Evolutionary conservation across 2,113 vertebrate species (phyloP), one percentile per base, ranked within the genome.

Genomic region (Sinosuthora webbiana): DNA sequence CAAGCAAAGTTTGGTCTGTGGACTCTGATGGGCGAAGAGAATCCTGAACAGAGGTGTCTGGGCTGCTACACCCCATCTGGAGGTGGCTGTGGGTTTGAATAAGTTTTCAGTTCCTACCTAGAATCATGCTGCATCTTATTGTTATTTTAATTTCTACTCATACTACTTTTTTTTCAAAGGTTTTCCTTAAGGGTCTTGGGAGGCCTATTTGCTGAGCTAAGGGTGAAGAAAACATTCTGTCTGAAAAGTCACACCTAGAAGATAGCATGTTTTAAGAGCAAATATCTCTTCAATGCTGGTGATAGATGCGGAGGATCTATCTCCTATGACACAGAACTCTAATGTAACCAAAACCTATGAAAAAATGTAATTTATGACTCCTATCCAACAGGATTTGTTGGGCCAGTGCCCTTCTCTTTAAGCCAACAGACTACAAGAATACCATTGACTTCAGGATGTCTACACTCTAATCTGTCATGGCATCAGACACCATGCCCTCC

Each of bases 91-190:
- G 35, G 13, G 16, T 69, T 41, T 90, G 24, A 68, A 37, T 5
- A 77, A 4, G 2, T 23, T 12, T 10, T 14, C 23, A 28, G 11
- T 49, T 35, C 25, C 69, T 59, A 52, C 20, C 6, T 9, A 69
- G 16, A 13, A 20, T 6, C 16, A 31, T 0, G 1, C 13, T 44
- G 21, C 35, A 71, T 3, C 5, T 47, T 33, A 74, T 2, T 35
- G 27, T 19, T 56, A 22, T 63, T 75, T 52, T 45, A 41, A 20
- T 44, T 77, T 56, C 41, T 63, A 15, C 19, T 78, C 49, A 49
- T 5, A 3, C 4, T 42, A 4, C 11, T 42, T 81, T 83, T 67
- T 69, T 76, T 19, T 7, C 15, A 31, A 47, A 93, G 4, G 10
- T 57, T 83, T 83, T 63, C 16, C 16, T 53, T 28, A n/a, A 52